Evolutionary conservation across 2,113 vertebrate genomes (phyloP).

Genomic region (Gorsachius goisagi): DNA sequence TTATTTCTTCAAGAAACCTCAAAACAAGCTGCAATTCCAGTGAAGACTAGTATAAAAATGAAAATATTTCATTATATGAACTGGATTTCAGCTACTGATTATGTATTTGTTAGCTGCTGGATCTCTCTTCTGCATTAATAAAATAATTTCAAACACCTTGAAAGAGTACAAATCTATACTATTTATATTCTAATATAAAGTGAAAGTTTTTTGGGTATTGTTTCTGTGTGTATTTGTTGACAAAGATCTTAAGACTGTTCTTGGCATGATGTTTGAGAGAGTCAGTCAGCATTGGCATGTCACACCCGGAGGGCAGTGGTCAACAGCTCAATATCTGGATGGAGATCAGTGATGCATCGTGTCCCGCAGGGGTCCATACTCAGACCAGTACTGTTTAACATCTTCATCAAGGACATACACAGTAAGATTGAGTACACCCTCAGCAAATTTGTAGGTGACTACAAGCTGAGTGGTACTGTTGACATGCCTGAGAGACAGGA

Average conservation of each 20-base stretch:
- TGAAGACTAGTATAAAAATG: neutral
- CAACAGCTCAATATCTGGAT: neutral
- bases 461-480: neutral
- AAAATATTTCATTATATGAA: neutral
- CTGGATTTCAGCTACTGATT: neutral
- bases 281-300: neutral
- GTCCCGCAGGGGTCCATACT: rapidly evolving
- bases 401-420: neutral
- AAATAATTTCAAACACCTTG: neutral
- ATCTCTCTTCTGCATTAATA: neutral
- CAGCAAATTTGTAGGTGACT: neutral
- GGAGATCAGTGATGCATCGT: neutral
- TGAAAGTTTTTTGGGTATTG: neutral
- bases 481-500: neutral
- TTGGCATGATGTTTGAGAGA: neutral
- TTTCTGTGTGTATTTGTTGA: neutral
- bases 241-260: neutral
- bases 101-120: neutral
- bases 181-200: neutral
- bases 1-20: neutral
- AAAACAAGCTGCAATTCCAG: neutral
- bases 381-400: neutral
- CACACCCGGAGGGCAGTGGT: neutral
- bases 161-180: neutral
- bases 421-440: neutral